These are phyloP conservation scores for Danio aesculapii DNA, from an alignment of 2,797 vertebrate genomes.

Conservation along the genomic window DNA sequence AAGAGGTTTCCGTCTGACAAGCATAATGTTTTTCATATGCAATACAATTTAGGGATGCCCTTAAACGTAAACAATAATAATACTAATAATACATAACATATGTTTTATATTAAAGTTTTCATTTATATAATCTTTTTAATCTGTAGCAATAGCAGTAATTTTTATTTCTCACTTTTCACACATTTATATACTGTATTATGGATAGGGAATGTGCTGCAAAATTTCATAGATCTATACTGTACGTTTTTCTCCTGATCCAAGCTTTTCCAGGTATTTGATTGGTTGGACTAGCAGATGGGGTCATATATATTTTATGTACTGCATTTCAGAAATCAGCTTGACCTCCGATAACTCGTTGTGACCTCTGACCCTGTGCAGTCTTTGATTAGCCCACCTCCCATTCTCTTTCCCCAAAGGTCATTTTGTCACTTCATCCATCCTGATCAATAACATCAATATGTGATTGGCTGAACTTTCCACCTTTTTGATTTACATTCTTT, in stretches of 20 bases:
- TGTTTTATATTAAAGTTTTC: too few relatives aligned
- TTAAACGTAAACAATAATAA: too few relatives aligned
- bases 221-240: too few relatives aligned
- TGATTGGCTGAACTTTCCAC: background rate
- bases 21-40: too few relatives aligned
- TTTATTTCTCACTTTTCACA: too few relatives aligned
- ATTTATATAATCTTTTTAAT: too few relatives aligned
- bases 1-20: too few relatives aligned
- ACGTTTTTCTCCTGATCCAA: background rate
- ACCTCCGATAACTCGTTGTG: background rate
- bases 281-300: background rate
- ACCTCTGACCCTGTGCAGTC: conserved; percentile 1
- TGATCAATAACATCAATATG: background rate
- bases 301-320: background rate
- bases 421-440: background rate
- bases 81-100: background rate
- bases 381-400: background rate
- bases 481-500: background rate
- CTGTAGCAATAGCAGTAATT: too few relatives aligned
- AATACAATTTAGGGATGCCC: too few relatives aligned
- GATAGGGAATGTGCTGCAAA: too few relatives aligned
- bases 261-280: background rate
- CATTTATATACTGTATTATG: too few relatives aligned
- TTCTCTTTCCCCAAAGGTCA: background rate
- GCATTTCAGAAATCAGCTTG: background rate